Conservation (phyloP, 2,888 invertebrate species). For the Lobophora halterata region DNA sequence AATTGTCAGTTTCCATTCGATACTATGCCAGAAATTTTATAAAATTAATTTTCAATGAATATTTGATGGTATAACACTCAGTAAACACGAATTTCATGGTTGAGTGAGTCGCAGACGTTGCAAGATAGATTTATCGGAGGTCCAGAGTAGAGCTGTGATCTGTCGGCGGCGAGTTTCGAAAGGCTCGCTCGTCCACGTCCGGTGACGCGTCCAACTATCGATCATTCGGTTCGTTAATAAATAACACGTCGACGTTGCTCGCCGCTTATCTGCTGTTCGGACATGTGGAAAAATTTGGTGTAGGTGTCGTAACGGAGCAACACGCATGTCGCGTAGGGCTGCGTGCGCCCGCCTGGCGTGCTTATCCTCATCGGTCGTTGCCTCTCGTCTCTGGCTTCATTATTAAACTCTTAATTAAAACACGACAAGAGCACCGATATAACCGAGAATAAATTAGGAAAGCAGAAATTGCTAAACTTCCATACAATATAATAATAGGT, state of each 20-base stretch:
- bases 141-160: conserved; percentile 46
- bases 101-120: conserved; percentile 51
- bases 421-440: conserved; percentile 20
- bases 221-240: conserved; percentile 82
- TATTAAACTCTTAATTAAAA: conserved; percentile 70
- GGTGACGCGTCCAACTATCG: conserved; percentile 79
- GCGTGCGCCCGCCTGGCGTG: conserved; percentile 66
- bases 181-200: conserved; percentile 72
- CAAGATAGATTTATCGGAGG: conserved; percentile 53
- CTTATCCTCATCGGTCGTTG: conserved; percentile 64
- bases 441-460: conserved; percentile 18
- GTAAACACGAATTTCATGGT: conserved; percentile 45
- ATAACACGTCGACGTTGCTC: conserved; percentile 77
- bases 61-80: conserved; percentile 7
- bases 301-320: conserved; percentile 79
- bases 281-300: conserved; percentile 80
- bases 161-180: conserved; percentile 67
- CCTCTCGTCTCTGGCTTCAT: conserved; percentile 54
- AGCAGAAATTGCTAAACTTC: no score
- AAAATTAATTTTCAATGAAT: no score
- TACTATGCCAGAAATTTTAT: no score
- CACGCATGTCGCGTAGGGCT: conserved; percentile 71
- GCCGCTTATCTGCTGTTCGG: conserved; percentile 78
- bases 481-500: conserved; percentile 7
- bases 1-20: no score